phyloP scores from a whole-genome alignment of 2,113 vertebrate species.

The Albula goreensis region DNA sequence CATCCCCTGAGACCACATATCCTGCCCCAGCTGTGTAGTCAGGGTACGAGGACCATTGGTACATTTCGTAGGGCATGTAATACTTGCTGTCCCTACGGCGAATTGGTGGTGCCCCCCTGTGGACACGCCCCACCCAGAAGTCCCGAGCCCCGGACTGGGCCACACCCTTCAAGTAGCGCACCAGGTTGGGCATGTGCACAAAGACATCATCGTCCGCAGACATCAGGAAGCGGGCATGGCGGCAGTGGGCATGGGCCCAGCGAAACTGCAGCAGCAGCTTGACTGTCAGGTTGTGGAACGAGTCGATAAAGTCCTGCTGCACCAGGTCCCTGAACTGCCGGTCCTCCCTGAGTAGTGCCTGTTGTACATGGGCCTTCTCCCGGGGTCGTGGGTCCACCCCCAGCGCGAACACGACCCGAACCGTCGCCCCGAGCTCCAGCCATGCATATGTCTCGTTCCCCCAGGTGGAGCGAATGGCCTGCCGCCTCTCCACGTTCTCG shows the following conservation, averaged over 20 bases:
- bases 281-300: constrained; percentile 88
- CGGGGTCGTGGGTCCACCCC: constrained; percentile 58
- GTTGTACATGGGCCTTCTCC: constrained; percentile 56
- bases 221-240: constrained; percentile 88
- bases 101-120: constrained; percentile 81
- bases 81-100: constrained; percentile 86
- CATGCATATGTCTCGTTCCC: constrained; percentile 77
- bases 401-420: constrained; percentile 84
- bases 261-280: constrained; percentile 89
- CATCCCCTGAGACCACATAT: constrained; percentile 84
- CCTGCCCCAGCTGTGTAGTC: constrained; percentile 91
- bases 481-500: constrained; percentile 73
- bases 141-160: constrained; percentile 66
- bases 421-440: constrained; percentile 68
- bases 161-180: constrained; percentile 77
- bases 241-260: constrained; percentile 83
- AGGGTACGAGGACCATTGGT: constrained; percentile 87
- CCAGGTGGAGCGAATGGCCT: constrained; percentile 85
- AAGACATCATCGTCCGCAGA: constrained; percentile 93
- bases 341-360: constrained; percentile 73
- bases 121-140: constrained; percentile 88
- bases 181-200: constrained; percentile 87
- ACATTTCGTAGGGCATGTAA: constrained; percentile 82
- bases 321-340: constrained; percentile 74
- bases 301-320: constrained; percentile 88